Conservation (phyloP, 2,113 vertebrate species). For the Scomber scombrus region DNA sequence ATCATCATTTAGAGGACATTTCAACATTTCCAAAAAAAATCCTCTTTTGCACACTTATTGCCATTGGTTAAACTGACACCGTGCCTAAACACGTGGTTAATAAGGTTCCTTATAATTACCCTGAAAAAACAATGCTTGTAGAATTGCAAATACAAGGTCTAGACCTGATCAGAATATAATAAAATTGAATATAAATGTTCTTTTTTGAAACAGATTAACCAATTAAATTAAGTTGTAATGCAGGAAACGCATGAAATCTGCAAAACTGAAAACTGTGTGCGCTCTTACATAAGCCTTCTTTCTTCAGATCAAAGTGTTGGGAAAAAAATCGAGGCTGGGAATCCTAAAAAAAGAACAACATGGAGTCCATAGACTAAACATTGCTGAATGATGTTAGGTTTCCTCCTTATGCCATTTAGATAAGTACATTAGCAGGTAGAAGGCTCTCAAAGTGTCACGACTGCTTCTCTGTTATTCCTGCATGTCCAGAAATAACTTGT, state of each 20-base stretch:
- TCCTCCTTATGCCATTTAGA: slow-evolving; percentile 42
- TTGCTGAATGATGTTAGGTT: slow-evolving; percentile 32
- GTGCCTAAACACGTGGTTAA: no score
- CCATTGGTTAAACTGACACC: no score
- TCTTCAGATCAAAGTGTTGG: background rate
- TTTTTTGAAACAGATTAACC: no score
- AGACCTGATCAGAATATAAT: no score
- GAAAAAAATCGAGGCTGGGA: background rate
- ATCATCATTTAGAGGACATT: no score
- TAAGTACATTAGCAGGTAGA: slow-evolving; percentile 55
- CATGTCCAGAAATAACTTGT: slow-evolving; percentile 73
- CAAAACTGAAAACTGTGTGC: background rate
- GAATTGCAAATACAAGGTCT: no score
- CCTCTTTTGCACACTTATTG: no score
- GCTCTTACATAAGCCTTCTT: background rate
- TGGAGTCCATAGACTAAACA: slow-evolving; percentile 37
- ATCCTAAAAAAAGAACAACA: background rate
- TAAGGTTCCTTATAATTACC: no score
- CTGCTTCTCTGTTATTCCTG: slow-evolving; percentile 42
- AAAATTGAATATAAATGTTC: no score
- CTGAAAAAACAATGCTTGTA: no score
- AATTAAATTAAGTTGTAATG: background rate
- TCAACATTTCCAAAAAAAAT: no score
- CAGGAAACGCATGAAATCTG: background rate
- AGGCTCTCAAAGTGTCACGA: slow-evolving; percentile 58